These are phyloP conservation scores for Chaetophractus vellerosus DNA, from an alignment of 2,797 vertebrate species.

Conservation along the genomic window DNA sequence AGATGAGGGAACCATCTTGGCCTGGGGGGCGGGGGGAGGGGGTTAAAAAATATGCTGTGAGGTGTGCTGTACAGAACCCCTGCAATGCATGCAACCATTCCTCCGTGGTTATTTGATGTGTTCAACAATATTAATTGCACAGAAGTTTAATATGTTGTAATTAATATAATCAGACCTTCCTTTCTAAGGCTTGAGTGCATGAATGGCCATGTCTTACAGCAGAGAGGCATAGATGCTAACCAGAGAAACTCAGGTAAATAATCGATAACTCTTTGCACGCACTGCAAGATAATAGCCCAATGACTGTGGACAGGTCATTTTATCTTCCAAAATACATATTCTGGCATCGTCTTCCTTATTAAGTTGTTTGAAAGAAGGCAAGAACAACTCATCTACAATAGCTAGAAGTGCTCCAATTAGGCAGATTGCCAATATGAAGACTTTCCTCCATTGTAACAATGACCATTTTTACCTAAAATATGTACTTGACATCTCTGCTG, in stretches of 20 bases:
- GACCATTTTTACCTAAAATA: neutral
- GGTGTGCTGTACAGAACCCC: slow-evolving; percentile 63
- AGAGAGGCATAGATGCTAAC: slow-evolving; percentile 56
- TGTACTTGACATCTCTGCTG: neutral
- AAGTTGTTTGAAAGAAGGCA: neutral
- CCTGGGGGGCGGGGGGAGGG: too few relatives aligned
- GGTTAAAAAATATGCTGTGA: slow-evolving; percentile 38
- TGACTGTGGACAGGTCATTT: slow-evolving; percentile 30
- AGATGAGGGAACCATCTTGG: too few relatives aligned
- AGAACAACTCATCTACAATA: neutral
- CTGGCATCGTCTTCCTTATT: neutral
- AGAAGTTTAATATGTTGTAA: slow-evolving; percentile 81
- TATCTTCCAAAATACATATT: neutral
- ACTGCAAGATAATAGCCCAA: neutral
- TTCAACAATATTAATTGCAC: slow-evolving; percentile 81
- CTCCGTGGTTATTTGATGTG: slow-evolving; percentile 82
- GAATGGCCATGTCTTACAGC: slow-evolving; percentile 65
- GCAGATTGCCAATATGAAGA: neutral
- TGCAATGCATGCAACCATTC: slow-evolving; percentile 66
- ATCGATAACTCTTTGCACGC: neutral
- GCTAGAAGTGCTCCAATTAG: neutral
- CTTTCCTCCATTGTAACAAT: neutral
- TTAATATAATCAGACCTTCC: slow-evolving; percentile 83
- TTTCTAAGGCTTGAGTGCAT: slow-evolving; percentile 78
- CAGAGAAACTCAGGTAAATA: slow-evolving; percentile 72